Evolutionary conservation across 2,888 invertebrate genomes (phyloP), one percentile per base, ranked within the genome.

Genomic region (Dasypogon diadema): DNA sequence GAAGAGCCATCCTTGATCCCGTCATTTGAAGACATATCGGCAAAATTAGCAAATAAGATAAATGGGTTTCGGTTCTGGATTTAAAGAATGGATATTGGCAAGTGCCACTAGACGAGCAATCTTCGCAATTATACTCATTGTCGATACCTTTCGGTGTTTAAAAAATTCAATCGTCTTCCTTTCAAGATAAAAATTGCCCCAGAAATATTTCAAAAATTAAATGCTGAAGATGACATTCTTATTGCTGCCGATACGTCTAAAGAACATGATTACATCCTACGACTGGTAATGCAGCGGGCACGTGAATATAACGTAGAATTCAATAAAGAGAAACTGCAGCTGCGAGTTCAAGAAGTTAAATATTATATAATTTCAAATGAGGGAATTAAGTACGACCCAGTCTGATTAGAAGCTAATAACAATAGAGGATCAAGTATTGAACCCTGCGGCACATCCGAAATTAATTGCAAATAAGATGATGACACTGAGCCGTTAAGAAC

Each of bases 321-420:
- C 58, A 77, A 77, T 24, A 74, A 51, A 46, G 16, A 46, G 2
- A 76, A 76, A 55, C 21, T 77, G 22, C 76, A 78, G 37, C 77
- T 55, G 34, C 51, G 58, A 51, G 37, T 60, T 54, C 70, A 37
- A 14, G 30, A 55, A 37, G 77, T 79, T 14, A 76, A 76, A n/a
- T 78, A 77, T 54, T 75, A 78, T 54, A 65, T 78, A 8, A 78
- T 79, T 75, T 77, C 75, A 6, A 42, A 24, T 12, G 63, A 77
- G 34, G 78, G 79, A 14, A 78, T 73, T 30, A 14, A 51, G 30
- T 42, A 74, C 42, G 76, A 77, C 10, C 70, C 77, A 14, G 60
- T 74, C 8, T 16, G 76, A 16, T 34, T 74, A 18, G 60, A 76
- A 24, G 51, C 68, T 3, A 70, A 26, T 16, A 10, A 70, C 2